These are phyloP conservation scores for Chiroxiphia lanceolata DNA, from an alignment of 2,797 vertebrate genomes.

Conservation along the genomic window DNA sequence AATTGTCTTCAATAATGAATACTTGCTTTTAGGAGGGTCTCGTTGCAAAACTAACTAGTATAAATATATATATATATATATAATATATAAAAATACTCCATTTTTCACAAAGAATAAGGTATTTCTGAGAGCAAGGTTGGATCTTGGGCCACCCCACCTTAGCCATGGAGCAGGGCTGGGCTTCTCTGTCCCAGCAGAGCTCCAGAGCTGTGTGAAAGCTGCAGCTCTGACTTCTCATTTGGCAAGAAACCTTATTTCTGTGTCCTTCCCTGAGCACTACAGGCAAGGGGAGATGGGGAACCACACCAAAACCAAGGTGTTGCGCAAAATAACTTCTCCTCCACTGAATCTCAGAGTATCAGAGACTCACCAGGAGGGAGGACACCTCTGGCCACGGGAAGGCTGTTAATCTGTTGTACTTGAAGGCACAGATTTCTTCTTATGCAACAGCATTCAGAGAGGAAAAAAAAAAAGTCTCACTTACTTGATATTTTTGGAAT, in stretches of 20 bases:
- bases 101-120: not conserved
- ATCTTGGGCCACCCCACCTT: too few species aligned
- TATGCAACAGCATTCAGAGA: not conserved
- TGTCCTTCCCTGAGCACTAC: not conserved
- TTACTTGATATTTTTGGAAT: constrained; percentile 91
- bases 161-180: not conserved
- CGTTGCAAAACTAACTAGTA: not conserved
- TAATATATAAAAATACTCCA: not conserved
- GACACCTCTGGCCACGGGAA: not conserved
- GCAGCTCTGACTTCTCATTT: not conserved
- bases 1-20: not conserved
- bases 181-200: not conserved
- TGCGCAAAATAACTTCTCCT: not conserved
- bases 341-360: not conserved
- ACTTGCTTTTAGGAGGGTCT: not conserved
- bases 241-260: not conserved
- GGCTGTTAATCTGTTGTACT: not conserved
- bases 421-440: not conserved
- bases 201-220: not conserved
- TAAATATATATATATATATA: not conserved
- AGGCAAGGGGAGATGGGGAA: not conserved
- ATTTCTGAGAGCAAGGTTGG: not conserved
- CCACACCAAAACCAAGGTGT: not conserved
- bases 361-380: not conserved
- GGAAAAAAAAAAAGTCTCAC: not conserved